Percentiles rank a stretch among this genome's conserved stretches.
Conservation (phyloP, 2,797 vertebrate species). For the Varecia variegata region DNA sequence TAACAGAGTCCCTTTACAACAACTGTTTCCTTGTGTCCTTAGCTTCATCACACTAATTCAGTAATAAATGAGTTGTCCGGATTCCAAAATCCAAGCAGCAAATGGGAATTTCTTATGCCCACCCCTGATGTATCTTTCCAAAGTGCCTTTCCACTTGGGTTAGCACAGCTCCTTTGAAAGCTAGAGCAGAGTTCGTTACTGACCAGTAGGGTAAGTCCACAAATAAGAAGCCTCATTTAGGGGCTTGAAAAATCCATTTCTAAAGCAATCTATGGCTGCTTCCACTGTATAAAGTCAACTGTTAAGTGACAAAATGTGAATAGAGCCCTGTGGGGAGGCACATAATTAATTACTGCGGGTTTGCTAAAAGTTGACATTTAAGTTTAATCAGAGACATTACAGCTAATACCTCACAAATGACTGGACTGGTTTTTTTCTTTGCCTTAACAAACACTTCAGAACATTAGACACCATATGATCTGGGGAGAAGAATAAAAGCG, state of each 20-base stretch:
- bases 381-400: not conserved
- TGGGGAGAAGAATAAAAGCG: not conserved
- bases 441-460: not conserved
- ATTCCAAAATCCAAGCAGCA: slow-evolving; percentile 19
- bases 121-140: not conserved
- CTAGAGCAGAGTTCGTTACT: slow-evolving; percentile 37
- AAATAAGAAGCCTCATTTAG: not conserved
- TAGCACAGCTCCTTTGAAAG: slow-evolving; percentile 23
- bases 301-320: slow-evolving; percentile 17
- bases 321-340: not conserved
- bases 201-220: not conserved
- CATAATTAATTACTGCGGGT: not conserved
- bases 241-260: slow-evolving; percentile 15
- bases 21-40: not conserved
- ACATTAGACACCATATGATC: not conserved
- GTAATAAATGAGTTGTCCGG: not conserved
- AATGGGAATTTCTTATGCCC: not conserved
- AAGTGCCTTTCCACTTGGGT: not conserved
- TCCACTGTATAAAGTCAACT: not conserved
- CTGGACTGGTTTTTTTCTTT: not conserved
- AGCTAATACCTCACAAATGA: not conserved
- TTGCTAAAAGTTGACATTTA: not conserved
- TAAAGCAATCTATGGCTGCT: slow-evolving; percentile 27
- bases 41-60: not conserved
- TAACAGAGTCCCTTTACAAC: not conserved